Evolutionary conservation across 2,888 invertebrate species (phyloP).

Genomic region (Azorinus chamasolen): DNA sequence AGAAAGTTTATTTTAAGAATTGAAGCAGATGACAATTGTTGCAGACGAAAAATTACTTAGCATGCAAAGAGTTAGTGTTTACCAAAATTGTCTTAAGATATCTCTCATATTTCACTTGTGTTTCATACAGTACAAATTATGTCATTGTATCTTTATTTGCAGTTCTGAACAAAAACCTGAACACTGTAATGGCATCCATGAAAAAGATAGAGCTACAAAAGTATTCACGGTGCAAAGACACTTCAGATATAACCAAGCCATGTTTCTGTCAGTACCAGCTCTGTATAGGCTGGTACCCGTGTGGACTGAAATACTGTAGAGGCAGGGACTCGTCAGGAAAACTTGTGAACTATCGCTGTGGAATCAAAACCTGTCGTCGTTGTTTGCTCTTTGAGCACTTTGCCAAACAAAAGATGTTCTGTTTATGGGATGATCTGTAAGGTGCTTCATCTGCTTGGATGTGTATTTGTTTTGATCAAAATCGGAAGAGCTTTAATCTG

Average conservation of each 20-base stretch:
- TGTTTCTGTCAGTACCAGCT: constrained; percentile 95
- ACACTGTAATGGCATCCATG: constrained; percentile 89
- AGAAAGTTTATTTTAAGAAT: too few species aligned
- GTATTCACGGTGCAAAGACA: constrained; percentile 83
- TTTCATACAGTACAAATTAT: too few species aligned
- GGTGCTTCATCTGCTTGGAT: too few species aligned
- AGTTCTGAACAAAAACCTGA: constrained; percentile 82
- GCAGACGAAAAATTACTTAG: too few species aligned
- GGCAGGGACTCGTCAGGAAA: constrained; percentile 91
- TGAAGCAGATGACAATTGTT: too few species aligned
- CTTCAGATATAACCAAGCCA: constrained; percentile 86
- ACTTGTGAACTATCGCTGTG: constrained; percentile 94
- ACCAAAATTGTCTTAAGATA: too few species aligned
- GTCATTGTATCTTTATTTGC: constrained; percentile 36
- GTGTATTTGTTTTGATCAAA: too few species aligned
- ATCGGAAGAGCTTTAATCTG: too few species aligned
- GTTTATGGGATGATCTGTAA: constrained; percentile 88
- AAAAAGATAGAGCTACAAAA: constrained; percentile 90
- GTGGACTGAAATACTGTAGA: constrained; percentile 97
- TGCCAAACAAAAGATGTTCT: constrained; percentile 93
- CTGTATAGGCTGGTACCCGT: constrained; percentile 98
- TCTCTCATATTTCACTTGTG: too few species aligned
- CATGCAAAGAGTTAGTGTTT: too few species aligned
- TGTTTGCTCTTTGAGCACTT: constrained; percentile 96
- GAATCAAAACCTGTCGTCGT: constrained; percentile 97